Percentiles rank a stretch among this genome's conserved stretches.
Conservation (phyloP, 2,888 invertebrate species). For the Lochmaea crataegi region DNA sequence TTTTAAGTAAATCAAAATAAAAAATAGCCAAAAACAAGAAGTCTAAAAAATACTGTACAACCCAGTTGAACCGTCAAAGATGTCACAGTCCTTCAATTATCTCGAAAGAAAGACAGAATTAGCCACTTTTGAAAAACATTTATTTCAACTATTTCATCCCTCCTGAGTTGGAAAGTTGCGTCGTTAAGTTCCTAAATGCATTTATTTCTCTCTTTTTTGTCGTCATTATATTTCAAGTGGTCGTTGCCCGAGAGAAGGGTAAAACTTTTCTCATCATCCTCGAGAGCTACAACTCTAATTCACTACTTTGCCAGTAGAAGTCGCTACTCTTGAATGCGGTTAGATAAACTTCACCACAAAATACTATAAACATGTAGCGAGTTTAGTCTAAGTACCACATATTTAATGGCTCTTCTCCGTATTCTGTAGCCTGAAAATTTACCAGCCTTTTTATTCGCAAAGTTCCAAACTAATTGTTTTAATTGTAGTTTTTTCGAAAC, state of each 20-base stretch:
- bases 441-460: neutral
- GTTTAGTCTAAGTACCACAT: slow-evolving; percentile 24
- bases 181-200: slow-evolving; percentile 33
- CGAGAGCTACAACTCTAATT: slow-evolving; percentile 34
- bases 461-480: neutral
- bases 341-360: slow-evolving; percentile 31
- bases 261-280: slow-evolving; percentile 36
- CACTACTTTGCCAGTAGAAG: slow-evolving; percentile 29
- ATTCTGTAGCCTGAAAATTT: neutral
- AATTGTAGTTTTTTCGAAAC: too few species aligned
- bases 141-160: slow-evolving; percentile 26
- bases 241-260: slow-evolving; percentile 33
- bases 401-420: slow-evolving; percentile 15
- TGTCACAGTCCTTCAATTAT: neutral
- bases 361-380: slow-evolving; percentile 34
- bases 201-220: slow-evolving; percentile 32
- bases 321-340: slow-evolving; percentile 29
- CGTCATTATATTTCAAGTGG: slow-evolving; percentile 37
- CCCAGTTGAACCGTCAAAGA: neutral
- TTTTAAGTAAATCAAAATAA: neutral
- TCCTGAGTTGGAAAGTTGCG: slow-evolving; percentile 15
- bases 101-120: slow-evolving; percentile 8
- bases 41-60: too few species aligned
- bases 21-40: neutral
- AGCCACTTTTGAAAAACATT: slow-evolving; percentile 20